A percentile compares a stretch with the other conserved stretches of the same genome.
phyloP scores from a whole-genome alignment of 1,140 invertebrate genomes.

The Oryctes rhinoceros region DNA sequence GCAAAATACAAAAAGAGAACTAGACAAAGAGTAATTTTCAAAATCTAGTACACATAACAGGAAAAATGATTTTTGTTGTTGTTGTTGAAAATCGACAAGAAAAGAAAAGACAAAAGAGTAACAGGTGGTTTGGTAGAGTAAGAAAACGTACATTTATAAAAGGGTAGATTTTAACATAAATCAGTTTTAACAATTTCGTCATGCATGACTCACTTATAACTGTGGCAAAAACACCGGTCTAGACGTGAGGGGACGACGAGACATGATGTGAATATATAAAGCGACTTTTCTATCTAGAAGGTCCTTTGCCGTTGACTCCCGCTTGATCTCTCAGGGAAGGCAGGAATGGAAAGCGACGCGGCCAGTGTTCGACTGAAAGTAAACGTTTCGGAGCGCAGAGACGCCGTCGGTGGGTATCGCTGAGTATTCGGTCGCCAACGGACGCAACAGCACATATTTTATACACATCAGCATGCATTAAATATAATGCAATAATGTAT shows the following conservation, averaged over 20 bases:
- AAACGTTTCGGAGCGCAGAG: not conserved
- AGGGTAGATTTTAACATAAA: slow-evolving; percentile 15
- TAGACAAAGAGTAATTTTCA: too few species aligned
- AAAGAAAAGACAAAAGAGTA: not conserved
- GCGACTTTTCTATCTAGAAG: not conserved
- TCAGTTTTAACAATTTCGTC: slow-evolving; percentile 16
- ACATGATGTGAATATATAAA: slow-evolving; percentile 14
- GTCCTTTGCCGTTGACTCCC: not conserved
- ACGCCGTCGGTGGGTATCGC: not conserved
- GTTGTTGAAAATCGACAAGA: not conserved
- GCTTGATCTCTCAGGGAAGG: slow-evolving; percentile 12
- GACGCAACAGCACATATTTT: not conserved
- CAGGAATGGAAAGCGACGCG: not conserved
- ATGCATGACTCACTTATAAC: slow-evolving; percentile 21
- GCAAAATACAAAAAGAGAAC: too few species aligned
- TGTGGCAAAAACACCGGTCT: slow-evolving; percentile 3
- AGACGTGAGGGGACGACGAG: not conserved
- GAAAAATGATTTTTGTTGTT: not conserved
- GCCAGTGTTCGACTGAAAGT: slow-evolving; percentile 14
- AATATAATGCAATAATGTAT: slow-evolving; percentile 23
- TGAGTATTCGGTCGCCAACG: slow-evolving; percentile 7
- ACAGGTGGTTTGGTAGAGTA: slow-evolving; percentile 2
- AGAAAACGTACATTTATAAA: slow-evolving; percentile 2
- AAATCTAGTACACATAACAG: not conserved
- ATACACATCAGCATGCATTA: slow-evolving; percentile 7